Base-by-base conservation (phyloP, 2,797 vertebrate genomes). In the Aplochiton taeniatus region DNA sequence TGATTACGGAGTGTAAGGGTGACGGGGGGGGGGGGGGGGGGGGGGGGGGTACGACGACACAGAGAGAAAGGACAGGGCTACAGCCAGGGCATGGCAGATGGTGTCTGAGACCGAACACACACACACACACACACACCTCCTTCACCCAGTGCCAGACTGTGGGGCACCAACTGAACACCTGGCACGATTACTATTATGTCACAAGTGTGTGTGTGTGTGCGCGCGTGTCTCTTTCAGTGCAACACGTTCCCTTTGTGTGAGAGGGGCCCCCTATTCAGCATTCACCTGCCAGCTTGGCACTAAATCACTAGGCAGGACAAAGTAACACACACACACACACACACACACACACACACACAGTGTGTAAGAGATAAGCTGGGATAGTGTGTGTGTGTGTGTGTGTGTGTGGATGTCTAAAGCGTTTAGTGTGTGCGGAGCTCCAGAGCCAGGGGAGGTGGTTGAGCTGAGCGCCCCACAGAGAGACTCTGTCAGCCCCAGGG, bases 51-150 rank as follows among this genome's bases (percentile, higher is more conserved):
- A 61, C 16, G 14, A 50, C 11, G 68, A 63, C 68, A 63, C 62
- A 60, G 47, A 79, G 70, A 73, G 79, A 85, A 76, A 11, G 47
- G 47, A 66, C 75, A 82, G 31, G 31, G 89, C 87, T 89, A n/a
- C 85, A 88, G 81, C 80, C 83, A 88, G 84, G 87, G 87, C 88
- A 76, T 80, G 86, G 86, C 88, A 90, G 89, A 90, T 90, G 89
- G 88, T 61, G 86, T 87, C 89, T 82, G 55, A 81, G 48, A 48
- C 47, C 4, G 11, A 14, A 11, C 47, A 11, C 47, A 11, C 47
- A 11, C 47, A 11, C 47, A 11, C 11, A 61, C 54, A 44, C 56
- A 52, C 58, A 58, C 66, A 61, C 51, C 43, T 58, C 67, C 77
- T 77, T 57, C 72, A 76, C 73, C 76, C 82, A 80, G 70, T 77